Evolutionary conservation across 2,797 vertebrate species (phyloP), one percentile per base, ranked within the genome.

Genomic region (Syngnathus acus): DNA sequence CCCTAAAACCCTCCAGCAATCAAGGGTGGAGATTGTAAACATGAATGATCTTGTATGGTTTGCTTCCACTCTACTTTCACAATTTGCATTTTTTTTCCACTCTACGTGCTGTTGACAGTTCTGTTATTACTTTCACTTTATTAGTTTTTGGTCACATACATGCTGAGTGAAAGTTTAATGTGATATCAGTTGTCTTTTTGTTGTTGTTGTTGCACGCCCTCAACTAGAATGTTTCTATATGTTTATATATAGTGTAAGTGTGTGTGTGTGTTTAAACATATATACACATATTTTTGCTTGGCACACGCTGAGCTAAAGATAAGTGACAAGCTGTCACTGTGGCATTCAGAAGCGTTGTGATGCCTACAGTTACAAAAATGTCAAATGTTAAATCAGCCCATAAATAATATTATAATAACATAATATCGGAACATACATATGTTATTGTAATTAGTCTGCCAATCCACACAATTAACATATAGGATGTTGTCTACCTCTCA

Each of bases 221-320:
- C 7, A 62, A 69, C 58, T 58, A 66, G 45, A 59, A 39, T 62
- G 72, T 26, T 26, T 26, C 26, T 26, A 26, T 26, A 26, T 26
- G 26, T 32, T 26, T 26, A 26, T 26, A 26, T 26, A 26, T 26
- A 26, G 26, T 26, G 26, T 26, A 26, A 26, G 32, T 32, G 32
- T 32, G 32, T 32, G 32, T 32, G 32, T 32, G 32, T 32, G 32
- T 32, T 32, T 32, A 32, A 32, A 32, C 32, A 32, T 32, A 32
- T 32, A 32, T 4, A 32, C 32, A 32, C 32, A 32, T 32, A 32
- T 32, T 32, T 32, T 32, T 2, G 3, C 32, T 83, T 64, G 69
- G 62, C 72, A 73, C 70, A 64, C 71, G 63, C 71, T 69, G 71
- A 77, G 69, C 80, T 81, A 67, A 80, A 79, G 68, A 78, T 68